Base-by-base conservation (phyloP, 2,113 vertebrate species). In the Chiloscyllium plagiosum region DNA sequence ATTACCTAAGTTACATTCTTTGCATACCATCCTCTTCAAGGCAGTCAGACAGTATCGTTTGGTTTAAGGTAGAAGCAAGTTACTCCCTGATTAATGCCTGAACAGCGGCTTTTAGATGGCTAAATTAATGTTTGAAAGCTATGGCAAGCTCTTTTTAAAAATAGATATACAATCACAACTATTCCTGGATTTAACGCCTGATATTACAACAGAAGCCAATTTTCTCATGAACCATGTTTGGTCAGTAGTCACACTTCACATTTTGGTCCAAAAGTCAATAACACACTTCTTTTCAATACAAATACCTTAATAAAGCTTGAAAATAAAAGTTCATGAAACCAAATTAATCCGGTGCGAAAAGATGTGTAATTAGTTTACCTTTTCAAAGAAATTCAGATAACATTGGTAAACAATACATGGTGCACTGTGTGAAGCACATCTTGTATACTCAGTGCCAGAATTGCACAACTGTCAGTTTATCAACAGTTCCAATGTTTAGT, bases 281-380 rank as follows among this genome's bases (percentile, higher is more conserved):
- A 66, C 1, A 20, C 33, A 61, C 24, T 37, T 68, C 19, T 37
- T 93, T 22, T 66, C 42, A 93, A 33, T 68, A 61, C 37, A n/a
- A 65, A 2, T 92, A 33, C 4, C 42, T n/a, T 19, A n/a, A 66
- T 65, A 92, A 93, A 66, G 68, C 20, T 37, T 68, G 61, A 66
- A 20, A 3, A 66, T 65, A 66, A 93, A 93, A 20, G 65, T 37
- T 8, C 29, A 93, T 22, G 4, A 93, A 93, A 4, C 50, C 10
- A 93, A 93, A 93, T 93, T 93, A 42, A 66, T 93, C 86, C 37
- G 2, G 56, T 68, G 61, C 61, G 4, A 93, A 93, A 93, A 93
- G 90, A 93, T 66, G 47, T 66, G 61, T 15, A 93, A 66, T 93
- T 93, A 93, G 90, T 93, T 93, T 93, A 93, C 61, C 90, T 20